phyloP scores from a whole-genome alignment of 2,113 vertebrate genomes.

The Chlorodrepanis virens region DNA sequence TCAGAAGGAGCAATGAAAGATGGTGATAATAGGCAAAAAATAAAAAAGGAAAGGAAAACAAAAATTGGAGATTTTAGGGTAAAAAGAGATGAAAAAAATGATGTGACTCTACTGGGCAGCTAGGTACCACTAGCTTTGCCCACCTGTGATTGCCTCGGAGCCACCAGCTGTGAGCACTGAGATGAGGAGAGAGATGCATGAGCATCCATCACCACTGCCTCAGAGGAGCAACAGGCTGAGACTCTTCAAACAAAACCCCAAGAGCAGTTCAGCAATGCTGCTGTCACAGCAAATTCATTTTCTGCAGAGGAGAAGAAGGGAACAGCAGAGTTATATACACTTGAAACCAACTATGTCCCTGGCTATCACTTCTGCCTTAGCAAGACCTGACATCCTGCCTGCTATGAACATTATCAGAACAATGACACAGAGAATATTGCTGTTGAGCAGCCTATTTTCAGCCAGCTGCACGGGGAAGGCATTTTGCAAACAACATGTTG shows the following conservation, averaged over 20 bases:
- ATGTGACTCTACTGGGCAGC: not conserved
- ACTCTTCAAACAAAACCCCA: not conserved
- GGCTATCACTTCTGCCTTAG: slow-evolving; percentile 26
- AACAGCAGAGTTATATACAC: not conserved
- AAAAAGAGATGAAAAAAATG: not conserved
- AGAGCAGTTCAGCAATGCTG: slow-evolving; percentile 11
- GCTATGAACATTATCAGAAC: not conserved
- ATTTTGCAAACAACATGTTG: not conserved
- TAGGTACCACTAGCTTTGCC: not conserved
- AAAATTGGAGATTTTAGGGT: not conserved
- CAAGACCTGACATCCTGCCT: slow-evolving; percentile 5
- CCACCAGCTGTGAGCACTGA: not conserved
- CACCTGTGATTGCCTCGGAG: not conserved
- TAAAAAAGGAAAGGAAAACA: not conserved
- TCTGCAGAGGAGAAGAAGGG: not conserved
- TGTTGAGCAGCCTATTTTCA: not conserved
- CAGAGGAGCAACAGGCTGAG: not conserved
- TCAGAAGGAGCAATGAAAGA: not conserved
- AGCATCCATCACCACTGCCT: not conserved
- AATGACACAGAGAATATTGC: not conserved
- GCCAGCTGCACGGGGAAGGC: not conserved
- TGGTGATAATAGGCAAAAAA: not conserved
- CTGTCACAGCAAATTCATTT: slow-evolving; percentile 42
- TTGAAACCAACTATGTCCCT: slow-evolving; percentile 9
- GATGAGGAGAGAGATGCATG: not conserved